These are phyloP conservation scores for Mesochorus sp. DNA, from an alignment of 2,888 invertebrate species.

Conservation along the genomic window DNA sequence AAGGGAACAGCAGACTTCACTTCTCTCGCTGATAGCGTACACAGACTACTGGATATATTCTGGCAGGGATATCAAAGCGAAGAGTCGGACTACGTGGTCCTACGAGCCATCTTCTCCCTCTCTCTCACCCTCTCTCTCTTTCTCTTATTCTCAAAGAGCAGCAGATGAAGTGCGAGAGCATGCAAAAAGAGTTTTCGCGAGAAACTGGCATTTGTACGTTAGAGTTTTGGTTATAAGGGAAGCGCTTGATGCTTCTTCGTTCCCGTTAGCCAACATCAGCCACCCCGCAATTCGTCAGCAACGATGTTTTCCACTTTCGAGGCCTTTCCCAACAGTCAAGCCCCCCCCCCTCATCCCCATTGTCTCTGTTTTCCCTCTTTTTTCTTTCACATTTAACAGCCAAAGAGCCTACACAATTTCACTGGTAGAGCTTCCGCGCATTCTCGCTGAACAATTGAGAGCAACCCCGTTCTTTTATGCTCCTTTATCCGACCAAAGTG, in stretches of 20 bases:
- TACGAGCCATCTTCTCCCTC: not conserved
- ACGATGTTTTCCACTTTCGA: slow-evolving; percentile 17
- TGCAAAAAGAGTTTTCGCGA: slow-evolving; percentile 48
- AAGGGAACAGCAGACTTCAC: not conserved
- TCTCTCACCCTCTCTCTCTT: not conserved
- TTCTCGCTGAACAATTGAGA: too few relatives aligned
- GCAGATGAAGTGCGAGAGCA: slow-evolving; percentile 56
- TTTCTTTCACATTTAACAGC: not conserved
- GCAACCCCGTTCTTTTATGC: too few relatives aligned
- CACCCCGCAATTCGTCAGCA: slow-evolving; percentile 19
- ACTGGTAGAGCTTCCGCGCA: too few relatives aligned
- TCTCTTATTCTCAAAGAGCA: slow-evolving; percentile 55
- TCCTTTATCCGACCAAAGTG: too few relatives aligned
- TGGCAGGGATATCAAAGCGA: slow-evolving; percentile 79
- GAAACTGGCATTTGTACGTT: slow-evolving; percentile 69
- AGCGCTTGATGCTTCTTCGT: slow-evolving; percentile 35
- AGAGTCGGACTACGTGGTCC: slow-evolving; percentile 62
- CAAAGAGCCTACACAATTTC: too few relatives aligned
- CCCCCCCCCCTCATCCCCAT: not conserved
- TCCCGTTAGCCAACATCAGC: slow-evolving; percentile 31
- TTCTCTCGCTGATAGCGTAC: slow-evolving; percentile 19
- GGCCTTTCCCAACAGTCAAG: not conserved
- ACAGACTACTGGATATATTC: slow-evolving; percentile 71
- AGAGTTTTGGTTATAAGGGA: slow-evolving; percentile 62
- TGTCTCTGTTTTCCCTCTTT: not conserved